Conservation (phyloP, 2,888 invertebrate genomes). For the Smittia sp. region DNA sequence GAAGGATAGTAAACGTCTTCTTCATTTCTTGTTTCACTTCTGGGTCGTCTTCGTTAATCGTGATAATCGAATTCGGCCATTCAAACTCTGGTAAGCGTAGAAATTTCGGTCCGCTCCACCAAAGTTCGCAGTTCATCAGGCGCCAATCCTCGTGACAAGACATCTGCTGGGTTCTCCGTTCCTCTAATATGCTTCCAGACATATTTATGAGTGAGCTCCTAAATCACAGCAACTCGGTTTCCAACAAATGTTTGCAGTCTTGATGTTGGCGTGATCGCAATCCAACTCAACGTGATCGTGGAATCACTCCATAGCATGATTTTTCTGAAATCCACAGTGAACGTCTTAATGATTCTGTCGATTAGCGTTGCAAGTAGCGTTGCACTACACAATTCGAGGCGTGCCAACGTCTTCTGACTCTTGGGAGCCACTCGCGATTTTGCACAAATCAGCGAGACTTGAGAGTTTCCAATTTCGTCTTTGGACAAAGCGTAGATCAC, state of each 20-base stretch:
- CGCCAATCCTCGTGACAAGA: no score
- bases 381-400: slow-evolving; percentile 45
- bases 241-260: slow-evolving; percentile 43
- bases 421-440: slow-evolving; percentile 42
- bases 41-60: no score
- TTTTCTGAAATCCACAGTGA: neutral
- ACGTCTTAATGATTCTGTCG: neutral
- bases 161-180: no score
- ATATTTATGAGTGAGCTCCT: no score
- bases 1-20: neutral
- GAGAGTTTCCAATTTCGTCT: neutral
- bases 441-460: neutral
- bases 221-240: slow-evolving; percentile 44
- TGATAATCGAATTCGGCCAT: no score
- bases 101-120: slow-evolving; percentile 44
- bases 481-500: no score
- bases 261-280: slow-evolving; percentile 32
- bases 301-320: slow-evolving; percentile 42
- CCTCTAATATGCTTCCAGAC: no score
- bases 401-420: slow-evolving; percentile 44
- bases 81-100: neutral
- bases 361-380: neutral
- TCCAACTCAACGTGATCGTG: slow-evolving; percentile 42
- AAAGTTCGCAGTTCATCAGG: no score
- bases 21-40: neutral